These are phyloP conservation scores for Tineola bisselliella DNA, from an alignment of 2,888 invertebrate species.

Conservation along the genomic window DNA sequence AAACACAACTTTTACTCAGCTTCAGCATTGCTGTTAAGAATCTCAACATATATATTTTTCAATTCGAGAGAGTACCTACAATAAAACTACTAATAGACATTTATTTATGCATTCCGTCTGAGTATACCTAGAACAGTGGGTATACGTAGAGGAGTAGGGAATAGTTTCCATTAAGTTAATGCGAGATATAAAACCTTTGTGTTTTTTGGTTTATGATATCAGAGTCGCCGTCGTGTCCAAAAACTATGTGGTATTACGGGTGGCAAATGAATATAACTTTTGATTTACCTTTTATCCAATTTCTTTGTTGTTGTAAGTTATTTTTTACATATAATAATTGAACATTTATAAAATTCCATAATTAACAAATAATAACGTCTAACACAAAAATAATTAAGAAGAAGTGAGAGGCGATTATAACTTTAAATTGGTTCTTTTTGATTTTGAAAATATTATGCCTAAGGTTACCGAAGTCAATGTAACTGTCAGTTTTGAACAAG, in stretches of 20 bases:
- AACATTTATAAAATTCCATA: not conserved
- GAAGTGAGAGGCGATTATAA: not conserved
- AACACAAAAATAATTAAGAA: not conserved
- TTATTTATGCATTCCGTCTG: not conserved
- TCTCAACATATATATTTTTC: too few relatives aligned
- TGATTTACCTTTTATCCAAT: constrained; percentile 15
- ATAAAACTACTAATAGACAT: not conserved
- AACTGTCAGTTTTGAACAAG: constrained; percentile 35
- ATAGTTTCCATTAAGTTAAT: constrained; percentile 55
- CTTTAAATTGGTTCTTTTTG: not conserved
- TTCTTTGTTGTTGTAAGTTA: not conserved
- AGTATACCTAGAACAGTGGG: constrained; percentile 35
- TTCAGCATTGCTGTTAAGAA: too few relatives aligned
- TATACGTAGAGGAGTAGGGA: constrained; percentile 29
- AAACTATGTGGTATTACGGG: not conserved
- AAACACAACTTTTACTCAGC: too few relatives aligned
- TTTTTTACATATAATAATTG: not conserved
- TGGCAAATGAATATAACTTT: not conserved
- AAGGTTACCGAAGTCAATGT: not conserved
- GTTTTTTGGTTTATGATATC: constrained; percentile 47
- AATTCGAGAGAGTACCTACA: not conserved
- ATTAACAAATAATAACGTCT: not conserved
- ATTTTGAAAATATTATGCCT: not conserved
- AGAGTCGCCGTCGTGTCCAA: constrained; percentile 23
- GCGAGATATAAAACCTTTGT: constrained; percentile 57